Evolutionary conservation across 2,888 invertebrate species (phyloP), one percentile per base, ranked within the genome.

Genomic region (Sphaeridia pumilis): DNA sequence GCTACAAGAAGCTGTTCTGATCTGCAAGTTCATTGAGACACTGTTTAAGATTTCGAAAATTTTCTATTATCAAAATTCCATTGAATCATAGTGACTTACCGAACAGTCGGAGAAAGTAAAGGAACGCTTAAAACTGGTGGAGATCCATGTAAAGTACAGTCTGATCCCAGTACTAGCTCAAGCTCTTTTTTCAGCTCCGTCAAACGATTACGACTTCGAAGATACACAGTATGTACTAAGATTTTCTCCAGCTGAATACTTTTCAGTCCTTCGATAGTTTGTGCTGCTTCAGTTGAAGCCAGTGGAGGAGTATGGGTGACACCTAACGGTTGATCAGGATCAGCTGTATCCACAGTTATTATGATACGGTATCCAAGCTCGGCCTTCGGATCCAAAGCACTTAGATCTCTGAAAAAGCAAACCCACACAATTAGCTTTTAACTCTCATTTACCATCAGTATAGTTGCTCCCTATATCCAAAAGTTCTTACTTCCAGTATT

Each of bases 161-260:
- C 21, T 69, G 71, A 52, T 17, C 38, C 47, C 24, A 55, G 49
- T 51, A 57, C 54, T 65, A 81, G 80, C 55, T 68, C 66, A 46
- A 87, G 72, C 67, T 86, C 79, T 58, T 84, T 80, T 69, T 84
- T 85, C 28, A 92, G 77, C 68, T 92, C 89, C 35, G 78, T 78
- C 14, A 93, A 75, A 41, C 93, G 77, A 59, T 86, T 84, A 49
- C 87, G 79, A 0, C 92, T 88, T 62, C 95, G 78, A 52, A 93
- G 85, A 68, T 95, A 93, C 63, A 95, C 92, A 0, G 94, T 94
- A 69, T 93, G 92, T 4, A 94, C 92, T 34, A 95, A 75, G 49
- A 95, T 75, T 34, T 90, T 82, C 74, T 95, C 95, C 81, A 95
- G 87, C 26, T 61, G 61, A 58, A 59, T 62, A 26, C 53, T 53